These are phyloP conservation scores for Metallyticus violacea DNA, from an alignment of 2,888 invertebrate species.

Conservation along the genomic window DNA sequence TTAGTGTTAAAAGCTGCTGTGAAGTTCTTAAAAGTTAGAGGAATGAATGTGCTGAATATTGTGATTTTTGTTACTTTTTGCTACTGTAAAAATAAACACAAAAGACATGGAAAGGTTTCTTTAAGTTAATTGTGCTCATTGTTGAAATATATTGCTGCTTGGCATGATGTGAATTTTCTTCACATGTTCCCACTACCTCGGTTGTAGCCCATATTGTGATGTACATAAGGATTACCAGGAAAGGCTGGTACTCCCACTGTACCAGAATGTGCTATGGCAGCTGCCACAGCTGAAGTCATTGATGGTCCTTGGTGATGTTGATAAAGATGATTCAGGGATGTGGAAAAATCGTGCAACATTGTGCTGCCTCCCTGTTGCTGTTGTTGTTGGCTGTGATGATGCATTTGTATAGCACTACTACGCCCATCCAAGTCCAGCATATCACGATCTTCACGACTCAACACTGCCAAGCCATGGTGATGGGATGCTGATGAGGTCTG, in stretches of 20 bases:
- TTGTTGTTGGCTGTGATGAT: slow-evolving; percentile 11
- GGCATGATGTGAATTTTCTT: neutral
- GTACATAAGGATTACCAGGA: slow-evolving; percentile 34
- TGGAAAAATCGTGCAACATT: slow-evolving; percentile 26
- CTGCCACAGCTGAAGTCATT: slow-evolving; percentile 27
- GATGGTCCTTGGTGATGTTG: slow-evolving; percentile 24
- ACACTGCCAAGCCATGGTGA: slow-evolving; percentile 9
- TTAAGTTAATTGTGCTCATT: neutral
- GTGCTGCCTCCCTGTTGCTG: neutral
- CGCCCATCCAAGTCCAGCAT: slow-evolving; percentile 21
- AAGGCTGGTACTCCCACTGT: slow-evolving; percentile 32
- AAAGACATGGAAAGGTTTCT: neutral
- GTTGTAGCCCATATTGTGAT: slow-evolving; percentile 32
- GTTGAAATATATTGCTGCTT: neutral
- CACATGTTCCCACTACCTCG: slow-evolving; percentile 29
- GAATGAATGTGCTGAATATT: neutral
- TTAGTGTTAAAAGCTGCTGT: neutral
- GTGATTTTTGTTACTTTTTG: neutral
- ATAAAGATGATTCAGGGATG: slow-evolving; percentile 27
- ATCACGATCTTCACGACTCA: slow-evolving; percentile 20
- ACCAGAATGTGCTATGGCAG: slow-evolving; percentile 31
- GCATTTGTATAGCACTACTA: slow-evolving; percentile 8
- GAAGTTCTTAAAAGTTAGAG: neutral
- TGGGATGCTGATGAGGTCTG: slow-evolving; percentile 9
- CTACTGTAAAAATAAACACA: neutral